Evolutionary conservation across 2,888 invertebrate genomes (phyloP), one percentile per base, ranked within the genome.

Genomic region (Sinhomidia bicolor): DNA sequence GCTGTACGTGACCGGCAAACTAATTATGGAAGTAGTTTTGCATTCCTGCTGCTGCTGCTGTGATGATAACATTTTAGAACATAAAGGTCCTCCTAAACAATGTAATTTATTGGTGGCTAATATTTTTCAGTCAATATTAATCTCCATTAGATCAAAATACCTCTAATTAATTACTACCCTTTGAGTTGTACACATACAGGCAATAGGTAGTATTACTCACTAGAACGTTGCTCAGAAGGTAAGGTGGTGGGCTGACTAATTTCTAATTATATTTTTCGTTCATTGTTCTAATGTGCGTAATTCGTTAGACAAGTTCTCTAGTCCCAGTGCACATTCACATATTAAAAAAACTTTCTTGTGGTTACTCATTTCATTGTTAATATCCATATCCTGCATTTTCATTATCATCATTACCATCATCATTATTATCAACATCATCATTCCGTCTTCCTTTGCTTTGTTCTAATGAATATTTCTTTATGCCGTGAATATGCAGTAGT

Each of bases 1-100:
- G 20, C 17, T 51, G 54, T 57, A 78, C 78, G 57, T 78, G 78
- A 78, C 78, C 54, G 17, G 78, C 3, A 32, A 57, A 32, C 78
- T 57, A 78, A 78, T 78, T 57, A 78, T 23, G 29, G 17, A n/a
- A 78, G 51, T 54, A 3, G 17, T n/a, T n/a, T 2, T 2, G 3
- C 7, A 54, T 54, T 12, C 4, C 17, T 54, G 3, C 17, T 12
- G 51, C 51, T 12, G 36, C 3, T 36, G 36, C 7, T 36, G 36
- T 36, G 36, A 36, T 36, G 36, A 36, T 36, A 7, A 36, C 36
- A 7, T 14, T 47, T 2, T 47, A 47, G 2, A 12, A 47, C n/a
- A n/a, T n/a, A 47, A 47, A 47, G 7, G 36, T 36, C 36, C 7
- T 36, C 36, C 36, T 36, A 36, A 36, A 36, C 4, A 36, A 36